Conservation (phyloP, 30 jellyfish, hydroid and myxozoan genomes). For the Aurelia aurita region DNA sequence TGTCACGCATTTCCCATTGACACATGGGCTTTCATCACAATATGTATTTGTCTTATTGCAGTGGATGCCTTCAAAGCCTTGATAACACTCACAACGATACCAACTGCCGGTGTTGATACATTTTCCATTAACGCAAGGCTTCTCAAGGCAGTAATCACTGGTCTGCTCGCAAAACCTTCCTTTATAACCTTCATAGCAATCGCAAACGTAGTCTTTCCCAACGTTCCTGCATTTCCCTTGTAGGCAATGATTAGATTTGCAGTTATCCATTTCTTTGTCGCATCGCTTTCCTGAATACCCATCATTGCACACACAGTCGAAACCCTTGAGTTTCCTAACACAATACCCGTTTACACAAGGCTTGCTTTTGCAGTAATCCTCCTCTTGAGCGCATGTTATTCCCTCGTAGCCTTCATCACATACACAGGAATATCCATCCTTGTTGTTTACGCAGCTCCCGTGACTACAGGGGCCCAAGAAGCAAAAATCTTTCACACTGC, state of each 20-base stretch:
- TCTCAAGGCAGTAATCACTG: constrained; percentile 44
- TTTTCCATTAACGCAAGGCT: constrained; percentile 60
- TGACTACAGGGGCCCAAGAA: constrained; percentile 27
- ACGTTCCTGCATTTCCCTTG: constrained; percentile 45
- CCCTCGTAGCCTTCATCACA: constrained; percentile 61
- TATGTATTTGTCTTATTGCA: constrained; percentile 41
- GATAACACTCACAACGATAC: constrained; percentile 60
- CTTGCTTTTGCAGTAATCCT: constrained; percentile 28
- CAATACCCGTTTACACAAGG: constrained; percentile 62
- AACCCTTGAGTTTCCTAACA: constrained; percentile 29
- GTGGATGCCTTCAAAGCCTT: constrained; percentile 54
- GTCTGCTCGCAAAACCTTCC: constrained; percentile 61
- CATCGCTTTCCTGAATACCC: constrained; percentile 56
- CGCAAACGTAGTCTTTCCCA: constrained; percentile 31
- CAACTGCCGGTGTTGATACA: constrained; percentile 38
- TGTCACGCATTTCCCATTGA: constrained; percentile 44
- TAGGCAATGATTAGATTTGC: constrained; percentile 51
- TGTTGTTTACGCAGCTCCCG: constrained; percentile 45
- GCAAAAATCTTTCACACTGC: constrained; percentile 42
- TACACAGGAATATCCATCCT: constrained; percentile 40
- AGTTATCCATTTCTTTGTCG: constrained; percentile 41
- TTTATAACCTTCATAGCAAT: constrained; percentile 47
- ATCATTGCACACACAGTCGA: constrained; percentile 25
- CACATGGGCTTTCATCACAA: constrained; percentile 52
- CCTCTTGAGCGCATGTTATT: constrained; percentile 15